Evolutionary conservation across 2,888 invertebrate species (phyloP), one percentile per base, ranked within the genome.

Genomic region (Leptopilina drosophilae): DNA sequence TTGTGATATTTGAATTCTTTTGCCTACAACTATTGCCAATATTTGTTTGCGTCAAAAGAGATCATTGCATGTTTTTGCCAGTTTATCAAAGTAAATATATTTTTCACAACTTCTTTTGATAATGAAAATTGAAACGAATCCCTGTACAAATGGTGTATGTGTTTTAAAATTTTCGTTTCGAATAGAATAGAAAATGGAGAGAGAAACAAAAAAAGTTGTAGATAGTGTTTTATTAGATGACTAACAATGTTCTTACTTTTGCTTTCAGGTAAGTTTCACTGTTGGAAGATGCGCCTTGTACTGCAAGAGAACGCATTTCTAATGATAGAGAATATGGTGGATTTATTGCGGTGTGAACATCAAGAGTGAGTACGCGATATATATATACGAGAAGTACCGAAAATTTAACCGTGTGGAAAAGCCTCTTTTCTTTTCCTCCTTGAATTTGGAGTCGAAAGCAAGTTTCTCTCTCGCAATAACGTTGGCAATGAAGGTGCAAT

Each of bases 351-450:
- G 81, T 81, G 79, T 83, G 83, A 84, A 84, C 82, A 81, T 75
- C 78, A 78, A 65, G 82, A 83, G 84, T 83, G 83, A 82, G 84
- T 82, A 82, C 80, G 78, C 82, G 80, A 79, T 80, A 81, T 80
- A 79, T 81, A 78, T 49, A 42, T 42, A 42, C 42, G 33, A 33
- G 33, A 33, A 5, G 49, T 82, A 83, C 69, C 81, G 73, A 82
- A 84, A 85, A 87, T 87, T 87, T 85, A 86, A 85, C 85, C 83
- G 83, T 82, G 84, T 83, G 82, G 84, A 83, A 87, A 87, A 85
- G 85, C 85, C 84, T 85, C 86, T 87, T 87, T 85, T 84, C 84
- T 83, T 84, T 82, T 79, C 78, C 78, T 83, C 82, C 78, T 83
- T 83, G 83, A 84, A 84, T 85, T 85, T 82, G 77, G 78, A 81